These are phyloP conservation scores for Meloe dianella DNA, from an alignment of 2,888 invertebrate genomes.

Conservation along the genomic window DNA sequence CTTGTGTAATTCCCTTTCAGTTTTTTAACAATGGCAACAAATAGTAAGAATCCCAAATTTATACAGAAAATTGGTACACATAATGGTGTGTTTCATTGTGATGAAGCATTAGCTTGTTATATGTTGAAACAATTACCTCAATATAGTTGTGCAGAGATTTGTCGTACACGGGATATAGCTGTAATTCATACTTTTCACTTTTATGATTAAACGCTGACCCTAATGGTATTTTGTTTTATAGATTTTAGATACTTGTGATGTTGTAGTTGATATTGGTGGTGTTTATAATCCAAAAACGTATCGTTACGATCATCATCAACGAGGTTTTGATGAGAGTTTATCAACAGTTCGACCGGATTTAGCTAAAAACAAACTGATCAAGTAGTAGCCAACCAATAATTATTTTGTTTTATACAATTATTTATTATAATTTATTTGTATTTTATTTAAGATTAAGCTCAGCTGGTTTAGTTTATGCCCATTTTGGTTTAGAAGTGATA, in stretches of 20 bases:
- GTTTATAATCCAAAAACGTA: conserved; percentile 77
- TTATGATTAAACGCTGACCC: not conserved
- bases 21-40: conserved; percentile 51
- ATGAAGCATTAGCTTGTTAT: conserved; percentile 93
- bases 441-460: conserved; percentile 84
- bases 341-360: conserved; percentile 69
- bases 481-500: conserved; percentile 85
- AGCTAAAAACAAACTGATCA: conserved; percentile 67
- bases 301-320: conserved; percentile 95
- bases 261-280: conserved; percentile 95
- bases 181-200: conserved; percentile 46
- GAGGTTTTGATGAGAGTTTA: conserved; percentile 72
- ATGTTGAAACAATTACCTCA: conserved; percentile 83
- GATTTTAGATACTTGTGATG: conserved; percentile 80
- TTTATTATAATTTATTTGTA: not conserved
- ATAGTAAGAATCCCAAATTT: conserved; percentile 49
- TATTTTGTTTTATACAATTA: not conserved
- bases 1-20: no score
- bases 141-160: conserved; percentile 80
- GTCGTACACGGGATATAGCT: conserved; percentile 68
- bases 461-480: conserved; percentile 90
- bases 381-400: conserved; percentile 51
- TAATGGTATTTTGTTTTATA: conserved; percentile 28
- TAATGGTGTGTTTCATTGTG: conserved; percentile 89
- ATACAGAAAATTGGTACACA: conserved; percentile 72